Base-by-base conservation (phyloP, 2,797 vertebrate species). In the Huso huso region DNA sequence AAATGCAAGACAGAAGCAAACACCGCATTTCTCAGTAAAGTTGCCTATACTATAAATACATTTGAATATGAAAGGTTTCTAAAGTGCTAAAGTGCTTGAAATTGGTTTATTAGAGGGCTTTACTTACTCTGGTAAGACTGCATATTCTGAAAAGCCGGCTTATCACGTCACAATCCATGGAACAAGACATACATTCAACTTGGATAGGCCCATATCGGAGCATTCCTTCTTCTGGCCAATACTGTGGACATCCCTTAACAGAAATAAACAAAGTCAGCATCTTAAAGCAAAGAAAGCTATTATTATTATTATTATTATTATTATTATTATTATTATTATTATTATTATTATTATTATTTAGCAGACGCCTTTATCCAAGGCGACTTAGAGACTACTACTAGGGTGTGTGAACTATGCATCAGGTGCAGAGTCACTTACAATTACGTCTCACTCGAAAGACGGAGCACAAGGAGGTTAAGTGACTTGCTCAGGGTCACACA, bases 131-230 rank as follows among this genome's bases (percentile, higher is more conserved):
- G 71, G 96, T 98, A 80, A 99, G 87, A 79, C 99, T 99, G 84
- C 96, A 98, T 89, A 99, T 98, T 86, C 97, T 93, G 87, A 99
- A 99, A 75, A 98, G 94, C 67, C 97, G 80, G 66, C 89, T 99
- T 80, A 99, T 96, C 66, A 99, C 89, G 0, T 99, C 97, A 58
- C 97, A 98, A 76, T 99, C 97, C 95, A 99, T 97, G 2, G 94
- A 95, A 81, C 94, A 97, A 0, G 96, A 98, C 90, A 99, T 96
- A 74, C 96, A 96, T 67, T 99, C 96, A 74, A 99, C 97, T 79
- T 99, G 97, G 71, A 98, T 95, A 0, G 96, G 97, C 2, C 97
- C 97, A 0, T 99, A 98, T 12, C 96, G 87, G 61, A 99, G 77
- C 81, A 93, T 93, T 12, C 96, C 97, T 77, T 99, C 97, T 74